Evolutionary conservation across 2,888 invertebrate genomes (phyloP).

Genomic region (Cheilosia pagana): DNA sequence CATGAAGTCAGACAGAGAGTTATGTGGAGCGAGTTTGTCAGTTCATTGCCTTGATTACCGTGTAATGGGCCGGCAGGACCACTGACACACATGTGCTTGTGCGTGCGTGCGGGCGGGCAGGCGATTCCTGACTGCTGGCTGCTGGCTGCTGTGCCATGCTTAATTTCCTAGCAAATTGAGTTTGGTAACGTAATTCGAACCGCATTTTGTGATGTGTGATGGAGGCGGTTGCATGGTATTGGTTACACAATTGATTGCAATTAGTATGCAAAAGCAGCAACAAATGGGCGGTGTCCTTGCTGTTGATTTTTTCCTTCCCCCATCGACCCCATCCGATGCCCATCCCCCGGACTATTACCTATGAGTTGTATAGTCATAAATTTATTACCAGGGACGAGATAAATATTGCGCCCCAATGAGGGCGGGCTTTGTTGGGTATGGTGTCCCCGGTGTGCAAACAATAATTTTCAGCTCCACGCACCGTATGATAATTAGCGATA

Average conservation of each 20-base stretch:
- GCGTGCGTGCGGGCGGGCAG: constrained; percentile 1
- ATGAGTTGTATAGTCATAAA: constrained; percentile 44
- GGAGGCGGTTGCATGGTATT: constrained; percentile 6
- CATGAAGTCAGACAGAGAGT: constrained; percentile 29
- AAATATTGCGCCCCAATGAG: constrained; percentile 9
- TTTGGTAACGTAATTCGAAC: constrained; percentile 56
- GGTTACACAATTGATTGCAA: constrained; percentile 61
- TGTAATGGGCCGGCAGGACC: constrained; percentile 46
- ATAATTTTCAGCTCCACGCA: constrained; percentile 52
- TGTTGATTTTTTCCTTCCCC: background rate
- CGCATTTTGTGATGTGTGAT: constrained; percentile 46
- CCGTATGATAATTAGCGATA: constrained; percentile 60
- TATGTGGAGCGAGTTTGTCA: constrained; percentile 38
- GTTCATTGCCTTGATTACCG: constrained; percentile 66
- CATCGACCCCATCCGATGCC: too few species aligned
- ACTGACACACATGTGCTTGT: constrained; percentile 30
- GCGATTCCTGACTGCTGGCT: constrained; percentile 14
- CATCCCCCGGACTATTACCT: constrained; percentile 19
- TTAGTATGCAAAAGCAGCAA: constrained; percentile 59
- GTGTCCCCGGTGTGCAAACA: constrained; percentile 27
- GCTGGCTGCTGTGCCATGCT: constrained; percentile 45
- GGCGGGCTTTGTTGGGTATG: background rate
- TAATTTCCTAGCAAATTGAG: constrained; percentile 59
- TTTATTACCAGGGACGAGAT: constrained; percentile 36
- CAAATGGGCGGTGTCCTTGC: constrained; percentile 18